Base-by-base conservation (phyloP, 2,113 vertebrate genomes). In the Diphyllodes magnificus region DNA sequence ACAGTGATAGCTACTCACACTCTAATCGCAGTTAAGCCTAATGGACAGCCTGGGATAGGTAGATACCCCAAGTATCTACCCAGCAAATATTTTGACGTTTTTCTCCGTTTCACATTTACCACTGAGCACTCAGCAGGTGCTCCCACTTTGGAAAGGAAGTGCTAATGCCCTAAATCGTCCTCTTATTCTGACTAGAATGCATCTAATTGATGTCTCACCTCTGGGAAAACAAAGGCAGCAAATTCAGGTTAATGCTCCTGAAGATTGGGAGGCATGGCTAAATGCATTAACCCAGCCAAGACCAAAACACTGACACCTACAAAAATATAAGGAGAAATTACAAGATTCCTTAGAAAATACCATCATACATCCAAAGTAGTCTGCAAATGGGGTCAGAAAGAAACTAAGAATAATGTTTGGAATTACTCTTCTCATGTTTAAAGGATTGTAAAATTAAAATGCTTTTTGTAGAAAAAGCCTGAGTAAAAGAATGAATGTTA, bases 1-100 rank as follows among this genome's bases (percentile, higher is more conserved):
- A 45, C 81, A 90, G 79, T 56, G 93, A 97, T 95, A 97, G 72
- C 40, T 44, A 50, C 37, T 92, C 92, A 91, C 77, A 14, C 88
- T 88, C 47, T 91, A 96, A 94, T 78, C 88, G 33, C 61, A 87
- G 75, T 88, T 97, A 96, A 95, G 92, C 96, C 82, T 97, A 93
- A 83, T 92, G 66, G 73, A 78, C 87, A 95, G 87, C 56, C 70
- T n/a, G 77, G 88, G 70, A 60, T 70, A 79, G 90, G 92, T 66
- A 75, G 94, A 73, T 95, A 93, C 60, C 35, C 57, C 42, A 88
- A 87, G 51, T 68, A 95, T 95, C 86, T 72, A 91, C 60, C 90
- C 75, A 86, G 92, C 94, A 98, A 98, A 98, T 97, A 98, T 98
- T 97, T 98, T 95, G 86, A 96, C 73, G 78, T 91, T 95, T 86